Evolutionary conservation across 2,888 invertebrate species (phyloP), one percentile per base, ranked within the genome.

Genomic region (Stomorhina lunata): DNA sequence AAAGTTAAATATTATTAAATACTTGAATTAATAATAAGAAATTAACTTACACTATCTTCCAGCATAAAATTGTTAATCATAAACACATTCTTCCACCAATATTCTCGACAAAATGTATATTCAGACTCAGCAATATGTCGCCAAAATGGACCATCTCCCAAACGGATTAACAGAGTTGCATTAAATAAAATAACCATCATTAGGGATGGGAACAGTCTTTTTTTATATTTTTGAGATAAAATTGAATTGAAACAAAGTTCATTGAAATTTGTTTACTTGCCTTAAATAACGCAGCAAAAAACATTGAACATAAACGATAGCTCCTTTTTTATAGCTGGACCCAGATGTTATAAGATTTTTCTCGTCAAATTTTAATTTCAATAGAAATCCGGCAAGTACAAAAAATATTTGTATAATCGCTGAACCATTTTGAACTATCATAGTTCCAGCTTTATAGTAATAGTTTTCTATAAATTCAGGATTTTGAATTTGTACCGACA

Each of bases 321-420:
- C 40, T 32, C 86, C 86, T n/a, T 34, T n/a, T 1, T 65, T 4
- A 7, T 75, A 57, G 20, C 55, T 81, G 0, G 88, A 81, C 3
- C 76, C 80, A 0, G 65, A 48, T 10, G 80, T 82, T 4, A 89
- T 81, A 22, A 84, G 71, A 9, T 86, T 78, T 0, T 84, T 81
- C 25, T 87, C 77, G 17, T 86, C 84, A 40, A 89, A 89, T 63
- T 87, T 87, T 2, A 88, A 78, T 57, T 86, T 88, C 0, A 92
- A 91, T 20, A 93, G 88, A 88, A 93, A 93, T 0, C 92, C 93
- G 0, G 93, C 93, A 83, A 93, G 92, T 0, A 92, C 91, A 87
- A 93, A 92, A 89, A 93, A 93, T 0, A 92, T 91, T 83, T 93
- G 93, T 84, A 93, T 90, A 88, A 92, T 91, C 0, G 92, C 88